A percentile compares a stretch with the other conserved stretches of the same genome.
phyloP scores from a whole-genome alignment of 1,140 invertebrate genomes.

The Drosophila truncata region DNA sequence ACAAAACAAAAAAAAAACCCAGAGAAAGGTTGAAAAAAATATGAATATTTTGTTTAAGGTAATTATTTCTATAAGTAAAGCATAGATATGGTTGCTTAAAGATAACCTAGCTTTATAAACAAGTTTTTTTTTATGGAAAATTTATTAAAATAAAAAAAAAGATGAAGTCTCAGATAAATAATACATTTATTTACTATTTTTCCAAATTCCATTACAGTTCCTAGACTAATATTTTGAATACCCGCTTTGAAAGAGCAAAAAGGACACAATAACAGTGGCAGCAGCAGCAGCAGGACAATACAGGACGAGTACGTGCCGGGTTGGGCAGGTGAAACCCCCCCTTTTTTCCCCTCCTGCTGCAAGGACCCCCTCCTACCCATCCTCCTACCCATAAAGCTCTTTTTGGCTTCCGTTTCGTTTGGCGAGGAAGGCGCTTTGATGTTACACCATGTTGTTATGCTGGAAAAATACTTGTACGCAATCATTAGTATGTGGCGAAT shows the following conservation, averaged over 20 bases:
- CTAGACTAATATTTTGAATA: not conserved
- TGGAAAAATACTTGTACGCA: constrained; percentile 74
- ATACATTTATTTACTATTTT: not conserved
- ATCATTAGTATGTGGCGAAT: constrained; percentile 42
- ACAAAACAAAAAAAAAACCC: no score
- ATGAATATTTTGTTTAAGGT: not conserved
- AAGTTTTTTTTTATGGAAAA: not conserved
- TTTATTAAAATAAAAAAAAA: not conserved
- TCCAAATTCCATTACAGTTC: not conserved
- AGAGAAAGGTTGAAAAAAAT: not conserved
- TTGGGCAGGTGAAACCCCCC: not conserved
- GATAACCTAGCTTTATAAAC: no score
- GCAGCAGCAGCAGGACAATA: constrained; percentile 19
- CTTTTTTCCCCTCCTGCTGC: not conserved
- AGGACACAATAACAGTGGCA: not conserved
- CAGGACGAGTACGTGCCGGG: constrained; percentile 11
- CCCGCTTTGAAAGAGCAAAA: constrained; percentile 6
- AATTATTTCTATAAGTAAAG: not conserved
- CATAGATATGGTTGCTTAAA: fast-evolving
- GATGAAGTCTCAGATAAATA: no score
- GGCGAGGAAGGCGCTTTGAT: constrained; percentile 62
- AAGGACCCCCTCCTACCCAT: not conserved
- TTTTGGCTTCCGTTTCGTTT: constrained; percentile 67
- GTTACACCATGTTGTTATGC: constrained; percentile 78
- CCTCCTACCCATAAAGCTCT: constrained; percentile 16